phyloP scores from a whole-genome alignment of 1,140 invertebrate genomes.

The Parapsyche elsis region DNA sequence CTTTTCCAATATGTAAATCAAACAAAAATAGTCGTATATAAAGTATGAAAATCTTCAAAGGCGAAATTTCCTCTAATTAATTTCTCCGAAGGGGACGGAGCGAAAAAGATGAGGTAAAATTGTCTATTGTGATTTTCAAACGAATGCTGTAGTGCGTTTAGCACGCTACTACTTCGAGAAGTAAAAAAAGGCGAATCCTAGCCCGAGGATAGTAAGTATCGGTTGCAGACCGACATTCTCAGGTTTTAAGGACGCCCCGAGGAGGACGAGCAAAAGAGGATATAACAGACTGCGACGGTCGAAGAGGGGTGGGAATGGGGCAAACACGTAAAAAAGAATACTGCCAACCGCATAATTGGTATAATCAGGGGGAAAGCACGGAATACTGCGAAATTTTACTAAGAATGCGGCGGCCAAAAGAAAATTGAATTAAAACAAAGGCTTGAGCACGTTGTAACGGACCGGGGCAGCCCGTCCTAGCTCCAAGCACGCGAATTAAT shows the following conservation, averaged over 20 bases:
- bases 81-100: not conserved
- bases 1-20: too few relatives aligned
- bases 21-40: too few relatives aligned
- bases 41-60: slow-evolving; percentile 16
- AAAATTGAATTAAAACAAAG: slow-evolving; percentile 57
- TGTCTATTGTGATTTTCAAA: slow-evolving; percentile 22
- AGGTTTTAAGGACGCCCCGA: slow-evolving; percentile 37
- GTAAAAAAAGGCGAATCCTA: not conserved
- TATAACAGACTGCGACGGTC: slow-evolving; percentile 22
- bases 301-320: slow-evolving; percentile 1
- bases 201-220: slow-evolving; percentile 43
- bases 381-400: slow-evolving; percentile 52
- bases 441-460: slow-evolving; percentile 51
- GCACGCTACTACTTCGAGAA: not conserved
- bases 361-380: slow-evolving; percentile 56
- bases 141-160: slow-evolving; percentile 20
- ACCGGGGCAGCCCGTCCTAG: slow-evolving; percentile 36
- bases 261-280: slow-evolving; percentile 37
- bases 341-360: slow-evolving; percentile 55
- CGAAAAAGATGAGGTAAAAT: not conserved
- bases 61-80: slow-evolving; percentile 7
- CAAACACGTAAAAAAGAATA: slow-evolving; percentile 51
- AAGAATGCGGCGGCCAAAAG: slow-evolving; percentile 54
- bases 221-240: slow-evolving; percentile 37
- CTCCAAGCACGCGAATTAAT: slow-evolving; percentile 46